phyloP scores from a whole-genome alignment of 2,113 vertebrate species.

The Ahaetulla prasina region DNA sequence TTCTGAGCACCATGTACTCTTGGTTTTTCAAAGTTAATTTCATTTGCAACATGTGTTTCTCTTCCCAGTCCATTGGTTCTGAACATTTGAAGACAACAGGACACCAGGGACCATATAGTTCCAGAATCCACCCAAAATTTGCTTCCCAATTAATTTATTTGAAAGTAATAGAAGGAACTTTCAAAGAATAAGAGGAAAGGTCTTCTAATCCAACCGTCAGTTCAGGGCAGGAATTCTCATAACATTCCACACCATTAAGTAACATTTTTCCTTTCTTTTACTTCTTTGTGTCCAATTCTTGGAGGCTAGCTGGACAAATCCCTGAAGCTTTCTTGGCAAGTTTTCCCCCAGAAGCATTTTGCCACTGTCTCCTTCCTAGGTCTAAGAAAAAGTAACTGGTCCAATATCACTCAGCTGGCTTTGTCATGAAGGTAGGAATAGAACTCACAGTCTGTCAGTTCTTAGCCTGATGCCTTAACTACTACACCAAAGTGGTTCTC shows the following conservation, averaged over 20 bases:
- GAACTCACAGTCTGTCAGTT: background rate
- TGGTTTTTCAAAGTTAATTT: background rate
- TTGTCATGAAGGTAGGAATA: background rate
- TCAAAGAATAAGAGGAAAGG: background rate
- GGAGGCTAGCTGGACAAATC: background rate
- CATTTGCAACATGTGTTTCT: background rate
- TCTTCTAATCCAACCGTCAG: background rate
- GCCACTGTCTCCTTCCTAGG: background rate
- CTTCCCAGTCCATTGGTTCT: background rate
- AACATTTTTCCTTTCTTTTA: background rate
- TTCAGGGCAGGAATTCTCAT: background rate
- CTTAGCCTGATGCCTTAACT: background rate
- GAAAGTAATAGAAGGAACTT: background rate
- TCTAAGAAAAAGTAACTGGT: background rate
- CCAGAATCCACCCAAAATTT: background rate
- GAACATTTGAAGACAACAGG: background rate
- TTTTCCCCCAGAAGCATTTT: background rate
- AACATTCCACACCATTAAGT: background rate
- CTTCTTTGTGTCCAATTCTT: background rate
- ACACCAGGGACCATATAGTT: background rate
- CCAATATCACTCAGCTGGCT: background rate
- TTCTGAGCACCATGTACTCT: background rate
- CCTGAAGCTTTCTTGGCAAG: background rate
- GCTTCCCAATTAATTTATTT: background rate
- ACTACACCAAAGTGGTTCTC: background rate